These are phyloP conservation scores for Lycia hirtaria DNA, from an alignment of 2,888 invertebrate genomes.

Conservation along the genomic window DNA sequence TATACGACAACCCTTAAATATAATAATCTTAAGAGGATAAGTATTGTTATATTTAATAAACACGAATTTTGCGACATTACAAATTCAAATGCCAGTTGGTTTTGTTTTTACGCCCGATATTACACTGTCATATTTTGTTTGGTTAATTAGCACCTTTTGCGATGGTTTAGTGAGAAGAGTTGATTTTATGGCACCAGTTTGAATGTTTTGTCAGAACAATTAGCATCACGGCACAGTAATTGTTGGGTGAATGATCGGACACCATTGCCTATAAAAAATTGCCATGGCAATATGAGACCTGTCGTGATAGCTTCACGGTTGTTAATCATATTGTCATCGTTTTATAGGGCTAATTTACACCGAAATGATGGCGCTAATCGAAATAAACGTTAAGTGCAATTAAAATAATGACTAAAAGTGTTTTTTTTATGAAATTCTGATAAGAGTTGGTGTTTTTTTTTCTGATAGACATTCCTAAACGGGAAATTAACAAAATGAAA, in stretches of 20 bases:
- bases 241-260: not conserved
- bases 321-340: not conserved
- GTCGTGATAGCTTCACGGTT: not conserved
- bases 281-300: not conserved
- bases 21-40: not conserved
- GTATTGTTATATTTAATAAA: not conserved
- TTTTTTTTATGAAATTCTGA: not conserved
- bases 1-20: not conserved
- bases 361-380: not conserved
- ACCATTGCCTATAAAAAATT: not conserved
- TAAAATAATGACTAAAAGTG: not conserved
- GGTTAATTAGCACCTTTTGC: not conserved
- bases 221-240: not conserved
- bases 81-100: not conserved
- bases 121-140: conserved; percentile 8
- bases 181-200: not conserved
- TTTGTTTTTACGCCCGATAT: conserved; percentile 2
- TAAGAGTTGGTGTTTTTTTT: not conserved
- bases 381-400: not conserved
- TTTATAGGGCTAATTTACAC: not conserved
- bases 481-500: not conserved
- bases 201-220: not conserved
- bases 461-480: not conserved
- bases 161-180: not conserved
- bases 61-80: not conserved